Evolutionary conservation across 2,888 invertebrate species (phyloP).

Genomic region (Clostera curtula): DNA sequence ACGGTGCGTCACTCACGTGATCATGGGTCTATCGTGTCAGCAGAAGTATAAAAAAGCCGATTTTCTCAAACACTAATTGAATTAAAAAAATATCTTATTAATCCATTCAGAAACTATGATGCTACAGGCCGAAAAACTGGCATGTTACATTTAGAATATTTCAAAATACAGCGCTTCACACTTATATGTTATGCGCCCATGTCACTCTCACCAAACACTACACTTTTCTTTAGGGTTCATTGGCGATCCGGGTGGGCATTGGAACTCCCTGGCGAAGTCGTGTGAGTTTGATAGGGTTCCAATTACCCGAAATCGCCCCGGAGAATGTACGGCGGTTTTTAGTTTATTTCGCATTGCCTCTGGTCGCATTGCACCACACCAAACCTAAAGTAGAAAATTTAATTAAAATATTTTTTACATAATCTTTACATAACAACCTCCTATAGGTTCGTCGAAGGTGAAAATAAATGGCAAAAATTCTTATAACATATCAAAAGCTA

Average conservation of each 20-base stretch:
- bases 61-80: too few relatives aligned
- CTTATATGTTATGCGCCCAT: not conserved
- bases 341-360: slow-evolving; percentile 87
- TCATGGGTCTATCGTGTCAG: too few relatives aligned
- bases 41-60: too few relatives aligned
- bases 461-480: too few relatives aligned
- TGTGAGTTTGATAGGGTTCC: slow-evolving; percentile 85
- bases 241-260: slow-evolving; percentile 80
- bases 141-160: not conserved
- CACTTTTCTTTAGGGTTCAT: slow-evolving; percentile 89
- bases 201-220: slow-evolving; percentile 78
- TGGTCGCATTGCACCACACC: slow-evolving; percentile 88
- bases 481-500: too few relatives aligned
- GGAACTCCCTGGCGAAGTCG: slow-evolving; percentile 83
- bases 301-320: slow-evolving; percentile 86
- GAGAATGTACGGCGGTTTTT: slow-evolving; percentile 89
- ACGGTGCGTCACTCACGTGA: too few relatives aligned
- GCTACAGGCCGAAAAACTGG: too few relatives aligned
- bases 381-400: slow-evolving; percentile 66
- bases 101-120: too few relatives aligned
- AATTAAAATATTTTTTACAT: too few relatives aligned
- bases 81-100: too few relatives aligned
- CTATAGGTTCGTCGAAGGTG: too few relatives aligned
- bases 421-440: too few relatives aligned
- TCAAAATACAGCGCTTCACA: not conserved